Conservation (phyloP, 2,113 vertebrate genomes). For the Egretta garzetta region DNA sequence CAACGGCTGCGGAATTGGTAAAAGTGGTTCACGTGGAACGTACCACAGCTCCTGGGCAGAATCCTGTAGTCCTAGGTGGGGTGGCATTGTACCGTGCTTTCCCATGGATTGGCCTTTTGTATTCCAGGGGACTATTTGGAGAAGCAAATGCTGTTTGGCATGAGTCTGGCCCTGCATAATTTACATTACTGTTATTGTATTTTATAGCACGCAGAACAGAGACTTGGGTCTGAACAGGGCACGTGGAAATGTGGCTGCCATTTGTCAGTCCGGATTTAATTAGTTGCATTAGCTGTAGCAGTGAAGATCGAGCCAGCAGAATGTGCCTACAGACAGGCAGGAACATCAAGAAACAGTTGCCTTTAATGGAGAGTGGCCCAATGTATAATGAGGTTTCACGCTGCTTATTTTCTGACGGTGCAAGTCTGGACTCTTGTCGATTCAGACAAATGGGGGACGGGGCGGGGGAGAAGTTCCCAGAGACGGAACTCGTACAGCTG, state of each 20-base stretch:
- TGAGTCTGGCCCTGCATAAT: neutral
- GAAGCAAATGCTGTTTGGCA: slow-evolving; percentile 30
- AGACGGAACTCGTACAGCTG: neutral
- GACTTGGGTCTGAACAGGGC: neutral
- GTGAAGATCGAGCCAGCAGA: neutral
- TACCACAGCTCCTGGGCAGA: neutral
- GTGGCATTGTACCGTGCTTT: neutral
- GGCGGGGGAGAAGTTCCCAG: neutral
- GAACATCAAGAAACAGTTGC: neutral
- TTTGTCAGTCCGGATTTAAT: neutral
- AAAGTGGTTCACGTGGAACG: neutral
- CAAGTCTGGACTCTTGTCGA: neutral
- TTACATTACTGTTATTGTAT: slow-evolving; percentile 28
- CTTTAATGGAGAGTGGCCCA: neutral
- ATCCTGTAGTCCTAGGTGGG: slow-evolving; percentile 9
- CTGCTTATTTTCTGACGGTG: neutral
- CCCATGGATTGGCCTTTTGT: slow-evolving; percentile 12
- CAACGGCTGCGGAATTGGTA: neutral
- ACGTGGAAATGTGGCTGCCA: slow-evolving; percentile 7
- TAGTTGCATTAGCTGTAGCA: neutral
- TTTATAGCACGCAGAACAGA: neutral
- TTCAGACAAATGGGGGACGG: neutral
- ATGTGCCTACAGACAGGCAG: neutral
- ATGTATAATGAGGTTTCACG: neutral
- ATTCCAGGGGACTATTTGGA: slow-evolving; percentile 29